Evolutionary conservation across 2,797 vertebrate species (phyloP).

Genomic region (Antrozous pallidus): DNA sequence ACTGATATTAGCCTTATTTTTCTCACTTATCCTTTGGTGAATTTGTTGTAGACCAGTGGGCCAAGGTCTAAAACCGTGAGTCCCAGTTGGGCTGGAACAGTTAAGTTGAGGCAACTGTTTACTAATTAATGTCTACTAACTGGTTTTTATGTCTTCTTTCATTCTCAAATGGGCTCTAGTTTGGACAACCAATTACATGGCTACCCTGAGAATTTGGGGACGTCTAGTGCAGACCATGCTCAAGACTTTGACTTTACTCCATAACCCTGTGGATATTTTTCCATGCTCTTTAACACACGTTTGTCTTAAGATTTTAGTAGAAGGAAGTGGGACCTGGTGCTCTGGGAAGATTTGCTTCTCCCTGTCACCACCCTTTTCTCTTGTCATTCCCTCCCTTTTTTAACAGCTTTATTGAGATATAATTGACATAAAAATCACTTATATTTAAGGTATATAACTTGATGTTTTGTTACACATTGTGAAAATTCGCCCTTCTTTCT

Average conservation of each 20-base stretch:
- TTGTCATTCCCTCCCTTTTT: not conserved
- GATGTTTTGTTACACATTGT: not conserved
- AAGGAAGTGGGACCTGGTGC: not conserved
- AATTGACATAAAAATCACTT: not conserved
- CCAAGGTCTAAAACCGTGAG: rapidly evolving
- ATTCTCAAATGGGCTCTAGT: not conserved
- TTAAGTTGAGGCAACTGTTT: not conserved
- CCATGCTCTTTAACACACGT: not conserved
- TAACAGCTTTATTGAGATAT: not conserved
- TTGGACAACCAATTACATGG: not conserved
- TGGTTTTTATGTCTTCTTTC: not conserved
- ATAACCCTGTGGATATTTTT: rapidly evolving
- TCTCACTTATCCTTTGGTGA: not conserved
- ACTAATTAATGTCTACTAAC: not conserved
- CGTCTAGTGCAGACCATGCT: rapidly evolving
- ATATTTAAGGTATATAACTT: not conserved
- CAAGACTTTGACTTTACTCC: not conserved
- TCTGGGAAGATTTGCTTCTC: not conserved
- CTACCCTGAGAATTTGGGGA: not conserved
- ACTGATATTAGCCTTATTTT: not conserved
- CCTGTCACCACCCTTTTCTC: not conserved
- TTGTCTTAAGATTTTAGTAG: not conserved
- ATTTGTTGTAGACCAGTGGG: not conserved
- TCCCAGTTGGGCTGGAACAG: not conserved
- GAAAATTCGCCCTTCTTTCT: not conserved